phyloP scores from a whole-genome alignment of 2,113 vertebrate genomes.

The Erpornis zantholeuca region DNA sequence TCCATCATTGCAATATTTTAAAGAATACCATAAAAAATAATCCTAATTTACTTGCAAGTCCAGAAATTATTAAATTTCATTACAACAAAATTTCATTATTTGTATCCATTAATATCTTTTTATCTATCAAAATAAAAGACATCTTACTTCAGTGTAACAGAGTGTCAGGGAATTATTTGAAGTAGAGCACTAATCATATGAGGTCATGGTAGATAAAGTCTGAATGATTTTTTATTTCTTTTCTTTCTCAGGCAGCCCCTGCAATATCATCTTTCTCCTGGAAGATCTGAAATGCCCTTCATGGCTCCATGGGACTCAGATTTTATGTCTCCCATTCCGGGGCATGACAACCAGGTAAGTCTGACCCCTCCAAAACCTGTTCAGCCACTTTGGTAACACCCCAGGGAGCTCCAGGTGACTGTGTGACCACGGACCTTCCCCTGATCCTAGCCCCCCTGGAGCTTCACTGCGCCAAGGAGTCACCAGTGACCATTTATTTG shows the following conservation, averaged over 20 bases:
- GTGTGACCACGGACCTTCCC: not conserved
- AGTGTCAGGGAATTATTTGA: not conserved
- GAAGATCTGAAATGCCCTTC: not conserved
- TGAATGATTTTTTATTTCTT: not conserved
- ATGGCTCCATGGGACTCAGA: rapidly evolving
- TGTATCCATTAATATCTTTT: not conserved
- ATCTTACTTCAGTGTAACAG: not conserved
- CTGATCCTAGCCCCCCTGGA: not conserved
- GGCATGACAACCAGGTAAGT: rapidly evolving
- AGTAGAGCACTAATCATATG: not conserved
- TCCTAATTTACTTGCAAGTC: not conserved
- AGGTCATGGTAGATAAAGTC: not conserved
- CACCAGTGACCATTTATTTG: not conserved
- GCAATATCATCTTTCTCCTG: not conserved
- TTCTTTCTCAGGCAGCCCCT: not conserved
- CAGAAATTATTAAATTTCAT: not conserved
- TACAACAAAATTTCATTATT: not conserved
- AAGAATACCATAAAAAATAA: not conserved
- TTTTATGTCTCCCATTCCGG: rapidly evolving
- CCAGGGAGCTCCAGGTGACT: rapidly evolving
- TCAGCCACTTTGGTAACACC: rapidly evolving
- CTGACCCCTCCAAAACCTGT: not conserved
- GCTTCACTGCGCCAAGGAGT: not conserved
- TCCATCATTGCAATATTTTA: not conserved
- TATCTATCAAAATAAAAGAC: not conserved